These are phyloP conservation scores for Chitala chitala DNA, from an alignment of 2,113 vertebrate genomes.

Conservation along the genomic window DNA sequence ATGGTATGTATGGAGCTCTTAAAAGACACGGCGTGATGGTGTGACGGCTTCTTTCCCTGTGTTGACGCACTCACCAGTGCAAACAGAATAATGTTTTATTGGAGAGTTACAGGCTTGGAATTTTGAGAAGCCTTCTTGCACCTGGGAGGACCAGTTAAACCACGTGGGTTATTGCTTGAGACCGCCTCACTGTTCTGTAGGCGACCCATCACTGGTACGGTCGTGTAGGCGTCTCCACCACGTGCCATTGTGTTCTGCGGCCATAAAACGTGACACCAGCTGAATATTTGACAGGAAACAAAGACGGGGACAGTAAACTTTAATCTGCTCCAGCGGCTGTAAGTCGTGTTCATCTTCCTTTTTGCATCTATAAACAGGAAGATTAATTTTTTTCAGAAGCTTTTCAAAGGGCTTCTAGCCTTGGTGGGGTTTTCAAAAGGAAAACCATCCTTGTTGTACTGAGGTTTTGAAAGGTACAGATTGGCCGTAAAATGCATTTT, in stretches of 20 bases:
- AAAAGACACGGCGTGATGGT: constrained; percentile 48
- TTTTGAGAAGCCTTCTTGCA: constrained; percentile 48
- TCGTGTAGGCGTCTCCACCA: constrained; percentile 36
- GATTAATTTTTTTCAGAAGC: constrained; percentile 27
- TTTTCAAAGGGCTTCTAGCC: constrained; percentile 4
- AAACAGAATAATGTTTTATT: constrained; percentile 45
- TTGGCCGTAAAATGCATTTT: background rate
- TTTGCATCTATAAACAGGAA: constrained; percentile 23
- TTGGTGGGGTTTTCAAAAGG: constrained; percentile 23
- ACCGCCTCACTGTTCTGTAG: constrained; percentile 54
- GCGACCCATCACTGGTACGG: constrained; percentile 49
- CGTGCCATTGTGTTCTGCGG: constrained; percentile 46
- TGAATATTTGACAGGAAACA: constrained; percentile 44
- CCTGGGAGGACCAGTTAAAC: constrained; percentile 51
- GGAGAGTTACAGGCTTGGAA: constrained; percentile 62
- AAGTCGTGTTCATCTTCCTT: constrained; percentile 38
- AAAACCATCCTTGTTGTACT: constrained; percentile 26
- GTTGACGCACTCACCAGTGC: constrained; percentile 49
- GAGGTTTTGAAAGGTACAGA: constrained; percentile 19
- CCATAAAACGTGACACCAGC: constrained; percentile 54
- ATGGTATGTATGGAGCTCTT: constrained; percentile 42
- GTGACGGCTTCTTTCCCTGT: constrained; percentile 63
- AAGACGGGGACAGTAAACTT: constrained; percentile 40
- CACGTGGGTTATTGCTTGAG: constrained; percentile 60
- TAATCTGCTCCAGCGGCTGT: constrained; percentile 44